A percentile compares a stretch with the other conserved stretches of the same genome.
phyloP scores from a whole-genome alignment of 2,113 vertebrate species.

The Piprites chloris region DNA sequence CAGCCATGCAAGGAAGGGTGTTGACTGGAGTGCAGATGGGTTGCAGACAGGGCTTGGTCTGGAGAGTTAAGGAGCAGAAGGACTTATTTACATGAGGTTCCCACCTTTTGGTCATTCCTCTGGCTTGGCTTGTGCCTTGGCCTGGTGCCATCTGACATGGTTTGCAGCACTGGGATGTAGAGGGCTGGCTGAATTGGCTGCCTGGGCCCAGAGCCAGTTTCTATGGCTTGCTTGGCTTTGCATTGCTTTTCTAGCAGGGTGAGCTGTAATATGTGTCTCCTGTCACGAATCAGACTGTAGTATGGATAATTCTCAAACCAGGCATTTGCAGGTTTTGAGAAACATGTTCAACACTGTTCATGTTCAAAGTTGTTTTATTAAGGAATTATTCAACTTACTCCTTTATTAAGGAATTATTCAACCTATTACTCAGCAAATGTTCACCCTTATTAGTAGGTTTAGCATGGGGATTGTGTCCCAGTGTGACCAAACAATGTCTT shows the following conservation, averaged over 20 bases:
- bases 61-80: not conserved
- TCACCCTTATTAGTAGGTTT: not conserved
- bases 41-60: not conserved
- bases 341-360: not conserved
- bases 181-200: constrained; percentile 26
- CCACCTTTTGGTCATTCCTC: constrained; percentile 20
- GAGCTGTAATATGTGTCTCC: constrained; percentile 8
- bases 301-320: constrained; percentile 31
- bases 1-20: not conserved
- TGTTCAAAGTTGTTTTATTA: constrained; percentile 3
- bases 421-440: constrained; percentile 43
- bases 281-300: constrained; percentile 7
- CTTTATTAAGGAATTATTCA: constrained; percentile 19
- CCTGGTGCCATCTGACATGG: not conserved
- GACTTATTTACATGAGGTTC: not conserved
- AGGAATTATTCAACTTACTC: constrained; percentile 7
- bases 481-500: not conserved
- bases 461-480: not conserved
- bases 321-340: not conserved
- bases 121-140: constrained; percentile 22
- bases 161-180: not conserved
- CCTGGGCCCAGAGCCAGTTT: constrained; percentile 28
- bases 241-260: not conserved
- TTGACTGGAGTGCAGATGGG: not conserved
- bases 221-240: constrained; percentile 32